Evolutionary conservation across 2,797 vertebrate genomes (phyloP).

Genomic region (Setipinna tenuifilis): DNA sequence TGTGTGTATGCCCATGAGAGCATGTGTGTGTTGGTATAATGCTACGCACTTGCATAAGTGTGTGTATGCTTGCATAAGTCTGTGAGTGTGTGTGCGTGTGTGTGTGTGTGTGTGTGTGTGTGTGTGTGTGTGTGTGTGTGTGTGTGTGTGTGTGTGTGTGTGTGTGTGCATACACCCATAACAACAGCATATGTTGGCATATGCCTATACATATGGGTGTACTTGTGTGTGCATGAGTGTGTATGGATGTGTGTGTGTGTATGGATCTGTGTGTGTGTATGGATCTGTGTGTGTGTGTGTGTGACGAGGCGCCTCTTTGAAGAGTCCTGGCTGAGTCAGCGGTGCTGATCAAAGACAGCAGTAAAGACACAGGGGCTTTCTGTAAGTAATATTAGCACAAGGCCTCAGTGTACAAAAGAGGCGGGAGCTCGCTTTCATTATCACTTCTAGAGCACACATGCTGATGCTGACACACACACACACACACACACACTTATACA

Average conservation of each 20-base stretch:
- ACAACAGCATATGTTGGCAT: no score
- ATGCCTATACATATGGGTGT: not conserved
- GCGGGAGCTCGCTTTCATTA: not conserved
- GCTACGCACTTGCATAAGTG: no score
- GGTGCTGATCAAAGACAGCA: not conserved
- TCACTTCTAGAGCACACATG: not conserved
- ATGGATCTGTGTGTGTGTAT: no score
- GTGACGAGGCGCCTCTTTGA: not conserved
- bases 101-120: no score
- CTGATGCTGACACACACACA: not conserved
- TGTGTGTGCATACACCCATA: not conserved
- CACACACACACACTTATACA: not conserved
- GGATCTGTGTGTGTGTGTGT: not conserved
- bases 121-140: no score
- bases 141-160: not conserved
- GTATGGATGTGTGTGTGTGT: not conserved
- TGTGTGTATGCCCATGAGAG: not conserved
- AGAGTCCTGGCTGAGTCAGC: conserved; percentile 3
- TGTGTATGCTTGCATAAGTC: no score
- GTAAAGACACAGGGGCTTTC: not conserved
- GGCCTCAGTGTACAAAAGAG: not conserved
- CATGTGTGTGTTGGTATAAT: no score
- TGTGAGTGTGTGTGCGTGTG: not conserved
- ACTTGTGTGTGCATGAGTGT: not conserved
- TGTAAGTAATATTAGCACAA: not conserved